phyloP scores from a whole-genome alignment of 92 coral and sea anemone species.

The Actinernus sp. region DNA sequence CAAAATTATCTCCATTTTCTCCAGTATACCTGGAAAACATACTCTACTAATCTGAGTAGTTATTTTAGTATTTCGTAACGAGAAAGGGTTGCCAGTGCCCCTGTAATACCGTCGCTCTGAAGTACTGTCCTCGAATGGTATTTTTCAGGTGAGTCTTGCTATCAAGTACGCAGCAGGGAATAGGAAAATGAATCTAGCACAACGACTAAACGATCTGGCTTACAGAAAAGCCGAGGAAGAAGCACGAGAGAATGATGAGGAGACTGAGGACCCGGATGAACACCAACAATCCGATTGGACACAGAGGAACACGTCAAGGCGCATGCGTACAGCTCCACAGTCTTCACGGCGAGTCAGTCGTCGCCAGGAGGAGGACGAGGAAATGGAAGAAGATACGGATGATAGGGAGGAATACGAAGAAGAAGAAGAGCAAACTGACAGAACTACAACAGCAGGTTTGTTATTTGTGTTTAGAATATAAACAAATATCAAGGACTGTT shows the following conservation, averaged over 20 bases:
- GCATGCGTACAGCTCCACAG: too few species aligned
- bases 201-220: slow-evolving; percentile 86
- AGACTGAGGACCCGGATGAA: slow-evolving; percentile 10
- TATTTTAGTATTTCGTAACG: too few species aligned
- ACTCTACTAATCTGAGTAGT: too few species aligned
- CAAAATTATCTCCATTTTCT: too few species aligned
- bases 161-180: slow-evolving; percentile 93
- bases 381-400: slow-evolving; percentile 32
- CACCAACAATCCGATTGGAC: slow-evolving; percentile 3
- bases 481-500: too few species aligned
- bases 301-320: background rate
- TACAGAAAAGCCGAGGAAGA: slow-evolving; percentile 88
- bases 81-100: too few species aligned
- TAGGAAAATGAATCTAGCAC: slow-evolving; percentile 91
- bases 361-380: slow-evolving; percentile 20
- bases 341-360: background rate
- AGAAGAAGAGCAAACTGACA: slow-evolving; percentile 36
- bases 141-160: slow-evolving; percentile 99
- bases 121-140: too few species aligned
- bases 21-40: too few species aligned
- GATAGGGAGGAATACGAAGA: slow-evolving; percentile 20
- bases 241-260: slow-evolving; percentile 66
- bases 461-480: too few species aligned
- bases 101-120: too few species aligned
- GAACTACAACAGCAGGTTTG: slow-evolving; percentile 7